Conservation (phyloP, 2,113 vertebrate species). For the Odocoileus virginianus region DNA sequence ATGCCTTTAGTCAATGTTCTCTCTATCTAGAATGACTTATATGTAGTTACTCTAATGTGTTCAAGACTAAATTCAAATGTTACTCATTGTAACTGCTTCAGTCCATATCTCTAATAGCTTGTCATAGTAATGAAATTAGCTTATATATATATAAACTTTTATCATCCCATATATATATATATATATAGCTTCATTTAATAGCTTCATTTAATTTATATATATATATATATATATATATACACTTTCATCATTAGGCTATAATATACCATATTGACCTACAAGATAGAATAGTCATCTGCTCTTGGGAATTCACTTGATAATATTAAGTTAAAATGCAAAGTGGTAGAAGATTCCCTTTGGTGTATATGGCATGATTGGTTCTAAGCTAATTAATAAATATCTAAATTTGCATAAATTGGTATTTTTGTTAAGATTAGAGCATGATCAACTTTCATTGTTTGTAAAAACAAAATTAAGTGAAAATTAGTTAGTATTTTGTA, state of each 20-base stretch:
- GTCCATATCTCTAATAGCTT: background rate
- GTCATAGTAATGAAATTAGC: background rate
- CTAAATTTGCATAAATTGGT: background rate
- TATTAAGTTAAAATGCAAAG: background rate
- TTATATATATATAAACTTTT: background rate
- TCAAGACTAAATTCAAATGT: background rate
- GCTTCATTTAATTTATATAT: no score
- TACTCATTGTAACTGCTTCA: background rate
- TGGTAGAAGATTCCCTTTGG: background rate
- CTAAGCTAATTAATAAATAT: background rate
- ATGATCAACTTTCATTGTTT: background rate
- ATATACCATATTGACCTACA: background rate
- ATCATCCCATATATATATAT: background rate
- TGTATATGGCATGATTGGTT: background rate
- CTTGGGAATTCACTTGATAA: slow-evolving; percentile 1
- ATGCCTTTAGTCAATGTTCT: background rate
- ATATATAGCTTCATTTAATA: no score
- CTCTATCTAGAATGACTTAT: background rate
- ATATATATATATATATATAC: background rate
- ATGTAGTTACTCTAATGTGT: background rate
- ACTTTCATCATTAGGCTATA: background rate
- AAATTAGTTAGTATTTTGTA: background rate
- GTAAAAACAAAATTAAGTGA: background rate
- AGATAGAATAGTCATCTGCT: background rate
- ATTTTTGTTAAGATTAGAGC: background rate